Conservation (phyloP, 2,888 invertebrate species). For the Phrixothrix hirtus region DNA sequence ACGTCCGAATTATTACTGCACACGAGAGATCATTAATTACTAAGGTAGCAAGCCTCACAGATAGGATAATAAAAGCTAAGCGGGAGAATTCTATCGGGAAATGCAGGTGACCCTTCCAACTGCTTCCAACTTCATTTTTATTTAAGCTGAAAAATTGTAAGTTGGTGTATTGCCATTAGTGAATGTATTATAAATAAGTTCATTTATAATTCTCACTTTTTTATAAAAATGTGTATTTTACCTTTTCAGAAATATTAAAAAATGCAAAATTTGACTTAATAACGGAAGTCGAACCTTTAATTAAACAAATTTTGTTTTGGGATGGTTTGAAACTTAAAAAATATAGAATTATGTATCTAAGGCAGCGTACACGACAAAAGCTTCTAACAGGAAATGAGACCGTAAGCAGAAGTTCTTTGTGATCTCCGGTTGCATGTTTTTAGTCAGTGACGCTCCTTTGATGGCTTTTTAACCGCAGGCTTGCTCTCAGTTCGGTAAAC, state of each 20-base stretch:
- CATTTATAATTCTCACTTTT: too few relatives aligned
- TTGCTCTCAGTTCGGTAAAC: conserved; percentile 4
- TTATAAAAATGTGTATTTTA: too few relatives aligned
- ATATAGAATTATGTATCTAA: neutral
- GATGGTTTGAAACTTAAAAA: neutral
- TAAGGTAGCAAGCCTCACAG: conserved; percentile 20
- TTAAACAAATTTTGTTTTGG: too few relatives aligned
- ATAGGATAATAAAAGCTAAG: conserved; percentile 17
- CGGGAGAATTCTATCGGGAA: conserved; percentile 8
- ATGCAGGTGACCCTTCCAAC: neutral
- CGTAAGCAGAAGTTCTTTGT: conserved; percentile 15
- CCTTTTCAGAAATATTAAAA: too few relatives aligned
- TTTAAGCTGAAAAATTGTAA: too few relatives aligned
- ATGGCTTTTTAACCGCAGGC: conserved; percentile 21
- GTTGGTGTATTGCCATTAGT: too few relatives aligned
- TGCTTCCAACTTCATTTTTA: too few relatives aligned
- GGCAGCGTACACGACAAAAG: conserved; percentile 10
- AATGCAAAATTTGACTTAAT: too few relatives aligned
- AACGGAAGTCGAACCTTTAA: too few relatives aligned
- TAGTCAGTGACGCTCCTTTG: conserved; percentile 15
- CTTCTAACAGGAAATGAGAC: conserved; percentile 15
- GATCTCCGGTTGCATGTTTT: conserved; percentile 21
- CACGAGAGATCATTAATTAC: conserved; percentile 22
- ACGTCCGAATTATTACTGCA: conserved; percentile 20
- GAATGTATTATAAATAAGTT: too few relatives aligned